Conservation (phyloP, 64 coral and sea anemone species). For the Montipora cactus region DNA sequence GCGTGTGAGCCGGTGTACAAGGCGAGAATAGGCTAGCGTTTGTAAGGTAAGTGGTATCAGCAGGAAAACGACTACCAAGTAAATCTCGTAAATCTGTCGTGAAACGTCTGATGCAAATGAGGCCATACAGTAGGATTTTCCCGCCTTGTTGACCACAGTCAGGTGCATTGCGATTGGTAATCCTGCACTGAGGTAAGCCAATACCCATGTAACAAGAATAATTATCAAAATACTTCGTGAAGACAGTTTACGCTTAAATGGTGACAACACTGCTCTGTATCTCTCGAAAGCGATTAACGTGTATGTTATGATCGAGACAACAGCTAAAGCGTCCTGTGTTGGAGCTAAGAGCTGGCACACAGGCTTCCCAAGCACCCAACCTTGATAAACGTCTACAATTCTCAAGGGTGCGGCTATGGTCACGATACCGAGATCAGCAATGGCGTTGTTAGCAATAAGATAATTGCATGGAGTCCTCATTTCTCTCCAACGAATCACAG, state of each 20-base stretch:
- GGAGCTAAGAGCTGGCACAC: constrained; percentile 68
- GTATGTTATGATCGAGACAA: constrained; percentile 80
- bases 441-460: constrained; percentile 82
- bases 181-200: constrained; percentile 60
- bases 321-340: constrained; percentile 78
- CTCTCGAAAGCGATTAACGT: constrained; percentile 82
- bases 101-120: constrained; percentile 33
- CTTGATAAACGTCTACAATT: constrained; percentile 52
- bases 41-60: constrained; percentile 58
- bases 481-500: constrained; percentile 74
- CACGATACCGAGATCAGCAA: constrained; percentile 76
- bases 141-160: not conserved
- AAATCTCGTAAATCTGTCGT: constrained; percentile 52
- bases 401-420: constrained; percentile 63
- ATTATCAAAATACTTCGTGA: constrained; percentile 53
- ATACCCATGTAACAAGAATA: constrained; percentile 53
- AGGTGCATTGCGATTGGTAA: constrained; percentile 62
- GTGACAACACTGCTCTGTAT: constrained; percentile 81
- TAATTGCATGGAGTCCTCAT: constrained; percentile 89
- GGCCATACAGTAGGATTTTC: not conserved
- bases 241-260: constrained; percentile 78
- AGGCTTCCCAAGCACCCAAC: constrained; percentile 74
- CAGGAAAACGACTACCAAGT: constrained; percentile 67
- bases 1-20: constrained; percentile 32
- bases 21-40: constrained; percentile 72